Evolutionary conservation across 2,888 invertebrate genomes (phyloP).

Genomic region (Cephus runcator): DNA sequence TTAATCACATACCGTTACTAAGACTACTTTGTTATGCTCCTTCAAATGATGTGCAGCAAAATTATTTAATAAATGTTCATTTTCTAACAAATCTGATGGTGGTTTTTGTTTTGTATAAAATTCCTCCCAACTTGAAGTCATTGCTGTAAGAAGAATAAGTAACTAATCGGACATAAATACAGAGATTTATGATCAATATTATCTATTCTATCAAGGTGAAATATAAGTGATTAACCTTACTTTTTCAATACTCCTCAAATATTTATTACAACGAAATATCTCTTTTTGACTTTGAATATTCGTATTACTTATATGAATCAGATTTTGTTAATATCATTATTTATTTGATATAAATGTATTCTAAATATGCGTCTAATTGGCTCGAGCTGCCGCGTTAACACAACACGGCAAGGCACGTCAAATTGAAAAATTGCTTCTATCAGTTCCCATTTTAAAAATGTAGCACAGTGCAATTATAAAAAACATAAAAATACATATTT

Average conservation of each 20-base stretch:
- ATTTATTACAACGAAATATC: background rate
- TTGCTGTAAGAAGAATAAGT: constrained; percentile 21
- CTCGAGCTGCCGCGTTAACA: background rate
- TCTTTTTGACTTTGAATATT: background rate
- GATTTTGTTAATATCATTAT: background rate
- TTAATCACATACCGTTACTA: constrained; percentile 77
- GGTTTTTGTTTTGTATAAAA: constrained; percentile 84
- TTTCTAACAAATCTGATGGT: constrained; percentile 81
- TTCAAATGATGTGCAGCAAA: constrained; percentile 79
- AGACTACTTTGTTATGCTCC: constrained; percentile 76
- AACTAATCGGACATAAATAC: background rate
- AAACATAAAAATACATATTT: background rate
- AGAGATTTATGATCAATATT: constrained; percentile 1
- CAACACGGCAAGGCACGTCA: background rate
- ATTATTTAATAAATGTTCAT: constrained; percentile 76
- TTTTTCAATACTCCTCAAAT: background rate
- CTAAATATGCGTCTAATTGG: background rate
- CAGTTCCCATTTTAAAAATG: background rate
- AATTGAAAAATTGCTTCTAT: background rate
- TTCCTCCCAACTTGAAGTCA: constrained; percentile 80
- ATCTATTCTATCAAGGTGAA: background rate
- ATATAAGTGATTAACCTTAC: background rate
- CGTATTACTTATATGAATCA: background rate
- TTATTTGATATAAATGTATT: background rate
- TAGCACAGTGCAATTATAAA: background rate